Conservation (phyloP, 2,797 vertebrate species). For the Crenichthys baileyi region DNA sequence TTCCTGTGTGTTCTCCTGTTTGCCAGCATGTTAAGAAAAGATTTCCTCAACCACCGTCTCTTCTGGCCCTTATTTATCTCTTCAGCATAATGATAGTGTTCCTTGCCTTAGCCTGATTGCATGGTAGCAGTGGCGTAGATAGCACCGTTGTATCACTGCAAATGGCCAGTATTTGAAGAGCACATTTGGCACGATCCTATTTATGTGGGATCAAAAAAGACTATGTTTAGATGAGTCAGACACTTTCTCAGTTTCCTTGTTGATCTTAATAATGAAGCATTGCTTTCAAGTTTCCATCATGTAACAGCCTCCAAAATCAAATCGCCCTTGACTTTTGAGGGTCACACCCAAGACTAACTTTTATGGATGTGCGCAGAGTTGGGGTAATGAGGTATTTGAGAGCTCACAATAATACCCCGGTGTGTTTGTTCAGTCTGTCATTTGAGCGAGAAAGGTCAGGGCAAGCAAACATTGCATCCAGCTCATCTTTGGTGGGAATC, state of each 20-base stretch:
- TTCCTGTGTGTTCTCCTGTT: constrained; percentile 59
- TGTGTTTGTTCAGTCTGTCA: constrained; percentile 67
- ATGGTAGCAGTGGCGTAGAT: constrained; percentile 62
- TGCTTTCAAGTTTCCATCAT: constrained; percentile 19
- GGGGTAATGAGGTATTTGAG: constrained; percentile 51
- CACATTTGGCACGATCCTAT: constrained; percentile 67
- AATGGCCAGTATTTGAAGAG: constrained; percentile 71
- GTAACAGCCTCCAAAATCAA: constrained; percentile 7
- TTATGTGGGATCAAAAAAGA: constrained; percentile 57
- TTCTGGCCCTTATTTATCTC: constrained; percentile 73
- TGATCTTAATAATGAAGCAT: constrained; percentile 49
- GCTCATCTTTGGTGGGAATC: constrained; percentile 51
- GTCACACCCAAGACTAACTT: constrained; percentile 16
- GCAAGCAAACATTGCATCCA: constrained; percentile 58
- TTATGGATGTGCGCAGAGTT: constrained; percentile 28
- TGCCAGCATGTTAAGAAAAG: constrained; percentile 62
- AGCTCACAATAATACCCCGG: constrained; percentile 65
- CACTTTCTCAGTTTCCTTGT: constrained; percentile 69
- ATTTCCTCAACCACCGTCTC: constrained; percentile 69
- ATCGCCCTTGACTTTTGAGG: background rate
- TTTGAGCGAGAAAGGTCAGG: constrained; percentile 61
- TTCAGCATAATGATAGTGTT: constrained; percentile 73
- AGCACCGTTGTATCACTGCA: constrained; percentile 66
- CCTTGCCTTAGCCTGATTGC: constrained; percentile 65
- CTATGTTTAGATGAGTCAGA: constrained; percentile 76